Conservation (phyloP, 2,888 invertebrate genomes). For the Bombylius discolor region DNA sequence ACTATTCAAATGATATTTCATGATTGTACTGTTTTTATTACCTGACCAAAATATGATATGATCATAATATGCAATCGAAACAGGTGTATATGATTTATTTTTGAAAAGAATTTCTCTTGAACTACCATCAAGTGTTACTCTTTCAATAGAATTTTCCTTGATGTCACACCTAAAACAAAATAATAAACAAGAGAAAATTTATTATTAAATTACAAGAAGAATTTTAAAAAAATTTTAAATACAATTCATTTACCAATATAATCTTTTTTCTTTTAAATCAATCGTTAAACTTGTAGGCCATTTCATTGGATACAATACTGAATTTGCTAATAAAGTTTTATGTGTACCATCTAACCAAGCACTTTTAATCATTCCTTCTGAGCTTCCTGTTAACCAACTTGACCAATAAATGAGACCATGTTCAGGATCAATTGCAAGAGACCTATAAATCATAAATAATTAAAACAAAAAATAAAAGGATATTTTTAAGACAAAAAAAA, state of each 20-base stretch:
- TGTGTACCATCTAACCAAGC: constrained; percentile 64
- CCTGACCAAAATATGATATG: constrained; percentile 58
- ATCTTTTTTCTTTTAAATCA: constrained; percentile 41
- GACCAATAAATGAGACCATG: constrained; percentile 67
- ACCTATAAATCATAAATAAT: constrained; percentile 30
- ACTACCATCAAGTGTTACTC: constrained; percentile 44
- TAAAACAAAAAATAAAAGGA: neutral
- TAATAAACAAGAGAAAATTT: neutral
- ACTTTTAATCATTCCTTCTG: constrained; percentile 48
- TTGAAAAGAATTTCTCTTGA: constrained; percentile 41
- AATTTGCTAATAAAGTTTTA: constrained; percentile 44
- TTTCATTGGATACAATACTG: constrained; percentile 42
- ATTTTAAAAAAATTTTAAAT: neutral
- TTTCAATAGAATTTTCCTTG: constrained; percentile 52
- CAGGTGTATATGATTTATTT: constrained; percentile 47
- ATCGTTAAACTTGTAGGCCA: constrained; percentile 69
- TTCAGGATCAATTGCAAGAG: constrained; percentile 55
- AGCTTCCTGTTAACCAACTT: constrained; percentile 44
- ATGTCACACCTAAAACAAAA: constrained; percentile 50
- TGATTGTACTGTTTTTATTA: constrained; percentile 48
- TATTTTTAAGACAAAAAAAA: too few species aligned
- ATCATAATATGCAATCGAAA: constrained; percentile 51
- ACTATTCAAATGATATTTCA: constrained; percentile 36
- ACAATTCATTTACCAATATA: constrained; percentile 43
- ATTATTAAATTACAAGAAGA: too few species aligned